phyloP scores from a whole-genome alignment of 2,888 invertebrate genomes.

The Carpatolechia fugitivella region DNA sequence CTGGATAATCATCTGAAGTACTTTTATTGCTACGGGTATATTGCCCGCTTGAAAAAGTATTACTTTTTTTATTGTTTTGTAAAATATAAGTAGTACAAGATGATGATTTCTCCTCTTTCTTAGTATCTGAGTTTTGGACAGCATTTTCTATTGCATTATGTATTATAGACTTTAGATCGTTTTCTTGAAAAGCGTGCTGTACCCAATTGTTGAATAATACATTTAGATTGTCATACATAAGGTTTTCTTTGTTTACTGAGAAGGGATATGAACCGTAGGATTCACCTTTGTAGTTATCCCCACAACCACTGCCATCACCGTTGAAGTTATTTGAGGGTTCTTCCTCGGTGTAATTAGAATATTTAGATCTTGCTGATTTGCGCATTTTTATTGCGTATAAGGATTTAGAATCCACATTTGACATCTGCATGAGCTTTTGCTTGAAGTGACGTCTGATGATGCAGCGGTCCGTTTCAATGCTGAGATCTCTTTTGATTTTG shows the following conservation, averaged over 20 bases:
- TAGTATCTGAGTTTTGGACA: constrained; percentile 38
- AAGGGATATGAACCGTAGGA: constrained; percentile 17
- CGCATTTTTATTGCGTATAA: not conserved
- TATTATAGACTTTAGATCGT: not conserved
- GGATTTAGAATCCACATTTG: not conserved
- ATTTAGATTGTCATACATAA: constrained; percentile 57
- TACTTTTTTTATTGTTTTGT: constrained; percentile 35
- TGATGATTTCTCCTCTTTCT: constrained; percentile 31
- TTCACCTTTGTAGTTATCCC: constrained; percentile 35
- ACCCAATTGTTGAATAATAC: constrained; percentile 52
- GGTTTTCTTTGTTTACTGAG: constrained; percentile 17
- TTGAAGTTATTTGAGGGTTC: constrained; percentile 39
- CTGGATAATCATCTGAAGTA: not conserved
- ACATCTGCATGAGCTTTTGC: constrained; percentile 23
- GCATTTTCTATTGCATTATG: constrained; percentile 43
- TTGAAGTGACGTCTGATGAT: constrained; percentile 47
- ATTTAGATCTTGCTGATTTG: constrained; percentile 39
- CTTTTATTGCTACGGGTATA: not conserved
- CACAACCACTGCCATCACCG: constrained; percentile 44
- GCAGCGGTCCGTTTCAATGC: constrained; percentile 63
- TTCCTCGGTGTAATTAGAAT: constrained; percentile 43
- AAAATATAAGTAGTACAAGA: constrained; percentile 50
- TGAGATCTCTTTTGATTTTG: constrained; percentile 53
- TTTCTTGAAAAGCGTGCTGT: constrained; percentile 19
- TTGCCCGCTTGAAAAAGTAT: not conserved